Base-by-base conservation (phyloP, 2,797 vertebrate species). In the Pogoniulus pusillus region DNA sequence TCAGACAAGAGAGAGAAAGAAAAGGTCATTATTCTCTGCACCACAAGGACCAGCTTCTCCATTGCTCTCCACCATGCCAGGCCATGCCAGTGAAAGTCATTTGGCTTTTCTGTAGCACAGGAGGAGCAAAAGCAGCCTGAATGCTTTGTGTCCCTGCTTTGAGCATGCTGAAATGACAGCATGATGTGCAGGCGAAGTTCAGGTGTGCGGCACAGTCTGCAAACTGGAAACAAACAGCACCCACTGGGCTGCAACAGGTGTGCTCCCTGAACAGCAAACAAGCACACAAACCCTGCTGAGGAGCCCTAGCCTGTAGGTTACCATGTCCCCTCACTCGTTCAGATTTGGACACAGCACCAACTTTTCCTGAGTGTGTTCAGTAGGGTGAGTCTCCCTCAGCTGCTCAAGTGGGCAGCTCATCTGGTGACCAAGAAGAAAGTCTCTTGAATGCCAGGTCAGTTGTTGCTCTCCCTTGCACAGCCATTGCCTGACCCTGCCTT, bases 211-310 rank as follows among this genome's bases (percentile, higher is more conserved):
- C 58, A 27, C 9, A 5, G 22, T 27, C 43, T 14, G 23, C 57
- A 39, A 45, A 12, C 16, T 62, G 30, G 37, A 62, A 77, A 51
- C 27, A 34, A 58, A 43, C 19, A 54, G 12, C 22, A 26, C 57
- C 35, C 13, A 4, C 30, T 54, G 35, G 27, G 29, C 66, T 23
- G 37, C 49, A 54, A 18, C 20, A 9, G 0, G 0, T 6, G 24
- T 37, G 37, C 43, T 23, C 69, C 49, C 39, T 64, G 27, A 29
- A 57, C 10, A 16, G 1, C 55, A 37, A 55, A 23, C 35, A 47
- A 75, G 12, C 15, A n/a, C 32, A 10, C 22, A 41, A 60, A 55
- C 22, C 22, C 47, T 49, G 47, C 47, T 49, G 22, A 49, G 43
- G 18, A 80, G 11, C 16, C 34, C 51, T 72, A 34, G 51, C 51